phyloP scores from a whole-genome alignment of 2,113 vertebrate genomes.

The Rhipidura dahli region DNA sequence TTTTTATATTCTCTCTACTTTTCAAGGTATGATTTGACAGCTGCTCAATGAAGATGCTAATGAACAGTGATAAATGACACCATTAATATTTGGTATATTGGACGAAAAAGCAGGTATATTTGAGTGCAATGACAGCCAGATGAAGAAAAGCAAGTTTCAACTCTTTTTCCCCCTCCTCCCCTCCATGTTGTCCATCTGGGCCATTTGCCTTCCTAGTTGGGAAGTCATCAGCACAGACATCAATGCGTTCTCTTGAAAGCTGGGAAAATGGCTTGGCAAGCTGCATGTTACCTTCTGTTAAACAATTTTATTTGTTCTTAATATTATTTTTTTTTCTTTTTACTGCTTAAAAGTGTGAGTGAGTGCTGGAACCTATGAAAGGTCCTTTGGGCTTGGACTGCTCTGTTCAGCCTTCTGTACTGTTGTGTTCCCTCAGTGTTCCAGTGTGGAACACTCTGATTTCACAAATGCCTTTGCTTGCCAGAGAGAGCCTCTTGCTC shows the following conservation, averaged over 20 bases:
- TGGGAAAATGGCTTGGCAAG: conserved; percentile 17
- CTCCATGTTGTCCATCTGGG: neutral
- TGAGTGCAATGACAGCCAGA: neutral
- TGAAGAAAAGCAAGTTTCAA: neutral
- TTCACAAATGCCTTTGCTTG: neutral
- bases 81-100: neutral
- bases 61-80: neutral
- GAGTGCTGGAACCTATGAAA: neutral
- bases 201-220: neutral
- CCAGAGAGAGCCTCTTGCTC: neutral
- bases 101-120: neutral
- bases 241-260: neutral
- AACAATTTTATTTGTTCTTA: neutral
- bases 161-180: neutral
- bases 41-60: neutral
- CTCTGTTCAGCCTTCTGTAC: neutral
- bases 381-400: neutral
- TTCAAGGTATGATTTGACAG: neutral
- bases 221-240: neutral
- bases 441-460: neutral
- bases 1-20: neutral
- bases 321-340: neutral
- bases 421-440: neutral
- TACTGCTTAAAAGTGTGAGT: neutral
- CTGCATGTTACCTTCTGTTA: neutral